Percentiles rank a stretch among this genome's conserved stretches.
Conservation (phyloP, 1,140 invertebrate species). For the Potamilus streckersoni region DNA sequence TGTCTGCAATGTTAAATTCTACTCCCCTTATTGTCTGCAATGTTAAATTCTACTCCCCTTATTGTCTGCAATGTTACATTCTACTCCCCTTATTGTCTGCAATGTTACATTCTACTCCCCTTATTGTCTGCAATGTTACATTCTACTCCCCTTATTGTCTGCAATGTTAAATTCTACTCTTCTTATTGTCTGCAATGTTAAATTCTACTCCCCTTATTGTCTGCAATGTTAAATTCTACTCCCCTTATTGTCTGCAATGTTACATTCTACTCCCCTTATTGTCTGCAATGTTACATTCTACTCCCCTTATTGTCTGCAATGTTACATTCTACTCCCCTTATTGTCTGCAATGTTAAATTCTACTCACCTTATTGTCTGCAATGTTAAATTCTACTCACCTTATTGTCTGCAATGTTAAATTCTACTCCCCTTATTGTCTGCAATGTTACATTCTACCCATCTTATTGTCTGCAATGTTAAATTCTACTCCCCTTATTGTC, state of each 20-base stretch:
- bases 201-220: too few species aligned
- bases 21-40: constrained; percentile 69
- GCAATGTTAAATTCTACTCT: constrained; percentile 30
- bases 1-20: too few species aligned
- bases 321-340: constrained; percentile 63
- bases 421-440: too few species aligned
- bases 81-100: too few species aligned
- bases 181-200: too few species aligned
- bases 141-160: too few species aligned
- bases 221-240: background rate
- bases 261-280: too few species aligned
- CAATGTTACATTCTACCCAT: constrained; percentile 30
- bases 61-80: constrained; percentile 64
- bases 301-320: constrained; percentile 69
- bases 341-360: constrained; percentile 62
- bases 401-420: constrained; percentile 65
- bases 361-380: too few species aligned
- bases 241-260: too few species aligned
- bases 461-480: too few species aligned
- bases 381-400: constrained; percentile 55
- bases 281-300: background rate
- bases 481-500: too few species aligned
- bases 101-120: constrained; percentile 46
- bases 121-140: constrained; percentile 67
- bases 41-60: constrained; percentile 61